Base-by-base conservation (phyloP, 2,113 vertebrate genomes). In the Lichenostomus cassidix region DNA sequence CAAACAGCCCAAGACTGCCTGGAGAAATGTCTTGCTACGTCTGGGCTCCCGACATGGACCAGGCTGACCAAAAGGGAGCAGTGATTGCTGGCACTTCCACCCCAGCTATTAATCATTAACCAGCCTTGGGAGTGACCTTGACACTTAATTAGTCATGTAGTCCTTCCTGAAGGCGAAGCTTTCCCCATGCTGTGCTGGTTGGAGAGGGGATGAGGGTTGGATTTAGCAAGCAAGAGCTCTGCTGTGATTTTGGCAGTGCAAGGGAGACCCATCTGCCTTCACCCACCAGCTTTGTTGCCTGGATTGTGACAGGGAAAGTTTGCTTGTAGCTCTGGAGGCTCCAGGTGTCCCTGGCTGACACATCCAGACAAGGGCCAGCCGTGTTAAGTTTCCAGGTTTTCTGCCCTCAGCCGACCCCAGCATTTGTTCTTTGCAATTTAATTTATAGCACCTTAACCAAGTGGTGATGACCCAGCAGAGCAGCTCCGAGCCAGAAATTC, bases 81-180 rank as follows among this genome's bases (percentile, higher is more conserved):
- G 55, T 5, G 84, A 60, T 29, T 83, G 78, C 59, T 83, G 90
- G 59, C 68, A 27, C 71, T 86, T 86, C 94, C 60, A 96, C 6
- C 31, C 42, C 87, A 41, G 37, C 46, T 49, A 69, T 89, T 87
- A 82, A 15, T 96, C 84, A 93, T 95, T 96, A 87, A 87, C 83
- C 76, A 49, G 3, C 71, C 93, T 90, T 76, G 73, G 88, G 80
- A 92, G 65, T 87, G 88, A 96, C 93, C 93, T 95, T 96, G 94
- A 79, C 69, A 87, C 41, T 87, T 84, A 41, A 84, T 95, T 37
- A 90, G 73, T 87, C 88, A 92, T 39, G 92, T 33, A 68, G 70
- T 44, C 53, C 64, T 84, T 94, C 69, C 60, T 90, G 75, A 90
- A n/a, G 71, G 82, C 14, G 23, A 46, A 93, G 42, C 64, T 77